Base-by-base conservation (phyloP, 2,797 vertebrate species). In the Gallinago solitaria region DNA sequence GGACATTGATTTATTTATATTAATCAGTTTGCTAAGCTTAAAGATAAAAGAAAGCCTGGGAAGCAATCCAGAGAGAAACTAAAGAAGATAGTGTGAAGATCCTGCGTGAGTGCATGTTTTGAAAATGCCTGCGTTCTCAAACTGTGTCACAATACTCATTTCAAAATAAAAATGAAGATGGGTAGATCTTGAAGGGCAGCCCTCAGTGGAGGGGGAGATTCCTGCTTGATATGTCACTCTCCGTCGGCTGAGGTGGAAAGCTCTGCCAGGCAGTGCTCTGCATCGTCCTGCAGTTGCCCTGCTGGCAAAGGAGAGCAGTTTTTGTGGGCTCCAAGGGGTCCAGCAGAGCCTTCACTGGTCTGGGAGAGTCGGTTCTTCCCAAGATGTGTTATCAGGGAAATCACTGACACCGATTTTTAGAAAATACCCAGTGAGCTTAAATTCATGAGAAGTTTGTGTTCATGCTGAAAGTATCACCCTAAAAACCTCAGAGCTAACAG, bases 1-100 rank as follows among this genome's bases (percentile, higher is more conserved):
- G 83, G 86, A 59, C 68, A 69, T 50, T 15, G 74, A 59, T 64
- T 88, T 96, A 94, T 78, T 93, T 90, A 79, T 68, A 57, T 94
- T 84, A 86, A 86, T 83, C 91, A 67, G 53, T 83, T 87, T 89
- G n/a, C 79, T 92, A 54, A 94, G 70, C 93, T 94, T 63, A 65
- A 27, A 96, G 81, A 90, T 71, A 91, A 95, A 90, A 85, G 87
- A 86, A 94, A 94, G 51, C 43, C 87, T 92, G 93, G 93, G 82
- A 83, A 11, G 9, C 57, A 64, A 83, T 93, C 54, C 83, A 95
- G 80, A 78, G 73, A 93, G 87, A 89, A 75, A 67, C 61, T 61
- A 25, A 73, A 64, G 48, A 63, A 53, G 35, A 28, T n/a, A 23
- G 71, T 67, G 81, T 89, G 63, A 76, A 70, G 59, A 81, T 71